phyloP scores from a whole-genome alignment of 2,113 vertebrate species.

The Ceuthmochares aereus region DNA sequence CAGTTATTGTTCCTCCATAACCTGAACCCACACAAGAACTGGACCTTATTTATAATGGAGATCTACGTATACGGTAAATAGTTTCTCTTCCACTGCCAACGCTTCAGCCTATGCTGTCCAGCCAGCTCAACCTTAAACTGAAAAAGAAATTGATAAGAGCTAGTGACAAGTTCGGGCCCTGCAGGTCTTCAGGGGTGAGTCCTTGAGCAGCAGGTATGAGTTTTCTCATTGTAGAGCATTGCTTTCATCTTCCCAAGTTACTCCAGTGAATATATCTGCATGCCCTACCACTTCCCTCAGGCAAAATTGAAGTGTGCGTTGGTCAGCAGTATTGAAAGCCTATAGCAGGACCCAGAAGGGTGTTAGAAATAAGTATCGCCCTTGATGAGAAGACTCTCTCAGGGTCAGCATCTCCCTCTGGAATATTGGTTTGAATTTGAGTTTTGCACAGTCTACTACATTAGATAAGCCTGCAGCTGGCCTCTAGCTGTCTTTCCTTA shows the following conservation, averaged over 20 bases:
- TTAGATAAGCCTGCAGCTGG: not conserved
- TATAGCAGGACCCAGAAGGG: not conserved
- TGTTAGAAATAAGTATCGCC: rapidly evolving
- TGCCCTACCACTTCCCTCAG: not conserved
- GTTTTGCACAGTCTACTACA: not conserved
- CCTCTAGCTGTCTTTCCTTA: not conserved
- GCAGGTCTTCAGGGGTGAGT: rapidly evolving
- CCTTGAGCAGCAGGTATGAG: not conserved
- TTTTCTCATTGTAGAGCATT: not conserved
- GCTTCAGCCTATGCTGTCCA: not conserved
- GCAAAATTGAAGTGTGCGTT: not conserved
- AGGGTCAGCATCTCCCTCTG: not conserved
- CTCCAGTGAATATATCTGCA: rapidly evolving
- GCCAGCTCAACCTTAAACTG: not conserved
- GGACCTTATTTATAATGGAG: not conserved
- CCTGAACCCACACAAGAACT: not conserved
- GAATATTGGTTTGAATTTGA: not conserved
- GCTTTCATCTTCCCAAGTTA: not conserved
- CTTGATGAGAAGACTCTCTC: not conserved
- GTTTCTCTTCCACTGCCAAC: not conserved
- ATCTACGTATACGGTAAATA: not conserved
- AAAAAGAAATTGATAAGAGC: not conserved
- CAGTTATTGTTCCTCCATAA: not conserved
- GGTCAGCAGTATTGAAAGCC: not conserved
- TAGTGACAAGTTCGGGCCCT: not conserved